phyloP scores from a whole-genome alignment of 2,888 invertebrate genomes.

The Imbricaverruca yamaguchii region DNA sequence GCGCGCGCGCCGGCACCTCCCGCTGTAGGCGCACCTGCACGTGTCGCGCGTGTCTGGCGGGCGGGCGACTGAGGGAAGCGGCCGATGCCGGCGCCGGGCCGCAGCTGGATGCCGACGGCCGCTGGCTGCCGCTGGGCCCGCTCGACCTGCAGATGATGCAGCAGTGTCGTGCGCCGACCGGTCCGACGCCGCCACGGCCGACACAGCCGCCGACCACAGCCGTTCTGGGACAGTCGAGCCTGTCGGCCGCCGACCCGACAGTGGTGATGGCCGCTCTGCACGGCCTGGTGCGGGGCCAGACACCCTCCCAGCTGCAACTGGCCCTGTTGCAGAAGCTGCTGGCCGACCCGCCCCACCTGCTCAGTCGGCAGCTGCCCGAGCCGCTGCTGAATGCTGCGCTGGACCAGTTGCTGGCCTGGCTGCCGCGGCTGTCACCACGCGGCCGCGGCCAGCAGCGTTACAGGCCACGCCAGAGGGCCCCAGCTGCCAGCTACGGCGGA shows the following conservation, averaged over 20 bases:
- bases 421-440: slow-evolving; percentile 9
- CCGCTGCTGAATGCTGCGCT: slow-evolving; percentile 17
- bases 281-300: not conserved
- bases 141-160: slow-evolving; percentile 1
- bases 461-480: not conserved
- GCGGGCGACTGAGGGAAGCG: not conserved
- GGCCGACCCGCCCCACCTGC: slow-evolving; percentile 5
- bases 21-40: not conserved
- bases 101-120: slow-evolving; percentile 15
- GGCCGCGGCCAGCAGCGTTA: not conserved
- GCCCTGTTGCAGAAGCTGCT: slow-evolving; percentile 8
- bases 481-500: not conserved
- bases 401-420: slow-evolving; percentile 3
- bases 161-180: not conserved
- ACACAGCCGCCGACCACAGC: not conserved
- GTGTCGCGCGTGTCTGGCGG: not conserved
- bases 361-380: slow-evolving; percentile 6
- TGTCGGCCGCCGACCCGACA: not conserved
- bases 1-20: not conserved
- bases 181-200: not conserved
- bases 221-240: not conserved
- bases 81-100: not conserved
- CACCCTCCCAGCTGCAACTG: not conserved
- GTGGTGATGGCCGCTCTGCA: slow-evolving; percentile 9
- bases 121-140: slow-evolving; percentile 11